Evolutionary conservation across 2,888 invertebrate species (phyloP).

Genomic region (Allophyes oxyacanthae): DNA sequence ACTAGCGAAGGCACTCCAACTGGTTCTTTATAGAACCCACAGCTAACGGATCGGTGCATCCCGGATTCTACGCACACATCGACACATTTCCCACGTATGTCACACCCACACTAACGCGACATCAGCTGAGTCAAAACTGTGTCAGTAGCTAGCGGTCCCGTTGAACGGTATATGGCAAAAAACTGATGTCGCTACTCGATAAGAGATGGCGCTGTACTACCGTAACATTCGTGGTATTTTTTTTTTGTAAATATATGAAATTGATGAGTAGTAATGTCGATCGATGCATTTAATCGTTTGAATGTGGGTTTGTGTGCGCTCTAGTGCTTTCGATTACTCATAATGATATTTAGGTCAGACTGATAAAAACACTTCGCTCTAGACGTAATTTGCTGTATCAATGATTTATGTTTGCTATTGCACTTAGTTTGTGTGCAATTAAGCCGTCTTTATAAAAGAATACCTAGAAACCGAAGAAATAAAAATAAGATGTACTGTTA

Average conservation of each 20-base stretch:
- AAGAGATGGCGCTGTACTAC: constrained; percentile 75
- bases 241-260: constrained; percentile 9
- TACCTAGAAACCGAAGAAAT: constrained; percentile 17
- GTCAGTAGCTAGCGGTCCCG: constrained; percentile 82
- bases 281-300: constrained; percentile 14
- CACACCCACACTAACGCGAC: constrained; percentile 62
- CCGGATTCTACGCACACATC: constrained; percentile 75
- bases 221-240: constrained; percentile 24
- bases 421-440: constrained; percentile 19
- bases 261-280: constrained; percentile 17
- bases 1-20: constrained; percentile 63
- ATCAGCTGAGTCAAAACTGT: constrained; percentile 85
- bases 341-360: constrained; percentile 60
- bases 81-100: constrained; percentile 62
- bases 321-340: constrained; percentile 54
- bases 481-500: constrained; percentile 45
- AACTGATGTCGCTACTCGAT: constrained; percentile 71
- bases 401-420: constrained; percentile 35
- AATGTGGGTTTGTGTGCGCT: constrained; percentile 46
- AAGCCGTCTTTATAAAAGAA: constrained; percentile 6
- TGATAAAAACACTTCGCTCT: constrained; percentile 54
- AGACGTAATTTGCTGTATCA: constrained; percentile 41
- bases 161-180: constrained; percentile 75
- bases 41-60: constrained; percentile 75
- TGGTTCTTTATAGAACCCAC: constrained; percentile 64